Evolutionary conservation across 1,140 invertebrate species (phyloP), one percentile per base, ranked within the genome.

Genomic region (Temnothorax curvispinosus): DNA sequence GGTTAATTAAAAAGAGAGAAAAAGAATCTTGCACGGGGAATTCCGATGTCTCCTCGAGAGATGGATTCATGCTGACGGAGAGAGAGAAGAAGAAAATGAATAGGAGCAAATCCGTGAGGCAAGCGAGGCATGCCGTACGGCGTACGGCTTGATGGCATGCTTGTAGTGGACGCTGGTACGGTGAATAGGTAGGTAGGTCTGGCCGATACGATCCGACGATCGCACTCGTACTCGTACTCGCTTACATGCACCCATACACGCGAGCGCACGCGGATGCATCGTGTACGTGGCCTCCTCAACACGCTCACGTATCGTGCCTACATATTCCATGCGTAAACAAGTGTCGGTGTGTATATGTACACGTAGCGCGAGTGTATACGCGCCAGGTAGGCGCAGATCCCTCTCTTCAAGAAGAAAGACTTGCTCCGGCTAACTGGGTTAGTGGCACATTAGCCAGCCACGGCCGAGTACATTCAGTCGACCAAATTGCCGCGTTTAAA

Each of bases 361-460:
- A 35, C 64, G 52, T 27, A 27, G 27, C 27, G 47, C 60, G 67
- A 32, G 50, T 32, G 47, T 54, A 54, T 44, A 75, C 32, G 69
- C 65, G 87, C 84, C 87, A 71, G 86, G 86, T 91, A 90, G 91
- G 78, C 35, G n/a, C 81, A 92, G 78, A 91, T 86, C 89, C 88
- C 82, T 89, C 85, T 54, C 89, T 87, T 87, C 86, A 64, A 93
- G 91, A 95, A 94, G 94, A 95, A 94, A 95, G 94, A 94, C 94
- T 93, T 92, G 92, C 93, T 94, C 92, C 90, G 74, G 91, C 89
- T 95, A 95, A 95, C 94, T 95, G 92, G 94, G 94, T 95, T 91
- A 95, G 94, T 95, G 88, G 95, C 93, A 95, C 95, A 90, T 92
- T 92, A 93, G 91, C 93, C 92, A 93, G 90, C 90, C 76, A 93